Base-by-base conservation (phyloP, 2,797 vertebrate genomes). In the Pampus argenteus region DNA sequence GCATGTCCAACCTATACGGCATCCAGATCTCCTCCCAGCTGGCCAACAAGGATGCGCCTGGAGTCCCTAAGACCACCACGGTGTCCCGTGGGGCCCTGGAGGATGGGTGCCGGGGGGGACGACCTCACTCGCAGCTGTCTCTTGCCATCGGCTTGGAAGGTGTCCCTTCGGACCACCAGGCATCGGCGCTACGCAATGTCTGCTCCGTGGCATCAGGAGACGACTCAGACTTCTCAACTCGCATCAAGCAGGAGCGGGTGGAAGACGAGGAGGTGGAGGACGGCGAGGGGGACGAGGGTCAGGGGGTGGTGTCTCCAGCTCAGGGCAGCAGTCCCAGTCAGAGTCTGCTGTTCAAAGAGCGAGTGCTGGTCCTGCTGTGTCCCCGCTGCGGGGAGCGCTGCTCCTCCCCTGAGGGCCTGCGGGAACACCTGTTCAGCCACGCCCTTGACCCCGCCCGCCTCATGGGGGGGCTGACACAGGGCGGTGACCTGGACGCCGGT, bases 11-110 rank as follows among this genome's bases (percentile, higher is more conserved):
- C 91, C 78, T 99, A n/a, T 99, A 99, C 0, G 98, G 98, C 49
- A 99, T 99, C 79, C 98, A 99, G 94, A 99, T 99, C 88, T 99
- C 98, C 0, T 93, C 97, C 0, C 97, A 98, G 81, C 96, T 96
- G 75, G 79, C 95, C 17, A 84, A 72, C 2, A 97, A 97, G 83
- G 95, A 96, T 7, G 89, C 85, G 0, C 79, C 94, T 0, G 93
- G 93, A 0, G 81, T 51, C 40, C 69, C 75, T 44, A 89, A 89
- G 80, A 60, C 74, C 45, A 42, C 68, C 6, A 15, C 64, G 0
- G 71, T 50, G 55, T 78, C 88, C 52, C 31, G 80, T 0, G 76
- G 75, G 1, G 72, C 81, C 3, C 47, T 74, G 0, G 91, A 79
- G 61, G 93, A 93, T 0, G 65, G 87, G 25, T 88, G 93, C 3